phyloP scores from a whole-genome alignment of 2,888 invertebrate genomes.

The Neoscelio sp. region DNA sequence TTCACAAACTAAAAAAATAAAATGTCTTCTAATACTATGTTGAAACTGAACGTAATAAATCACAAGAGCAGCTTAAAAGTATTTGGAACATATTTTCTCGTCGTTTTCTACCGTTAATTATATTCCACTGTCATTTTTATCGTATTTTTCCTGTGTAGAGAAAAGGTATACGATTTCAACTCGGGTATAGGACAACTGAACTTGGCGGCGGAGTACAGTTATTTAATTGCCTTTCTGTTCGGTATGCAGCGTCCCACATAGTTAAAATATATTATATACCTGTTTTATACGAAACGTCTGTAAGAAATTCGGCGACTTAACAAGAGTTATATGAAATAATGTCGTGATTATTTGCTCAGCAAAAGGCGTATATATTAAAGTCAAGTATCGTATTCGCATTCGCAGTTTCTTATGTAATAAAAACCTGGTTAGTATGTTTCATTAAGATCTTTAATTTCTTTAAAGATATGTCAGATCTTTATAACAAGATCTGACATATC shows the following conservation, averaged over 20 bases:
- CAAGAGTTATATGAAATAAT: slow-evolving; percentile 18
- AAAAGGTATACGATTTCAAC: slow-evolving; percentile 50
- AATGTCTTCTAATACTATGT: not conserved
- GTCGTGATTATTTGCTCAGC: slow-evolving; percentile 9
- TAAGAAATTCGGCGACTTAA: slow-evolving; percentile 47
- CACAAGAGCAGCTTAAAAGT: slow-evolving; percentile 17
- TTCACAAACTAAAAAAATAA: too few species aligned
- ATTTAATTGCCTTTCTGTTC: slow-evolving; percentile 77
- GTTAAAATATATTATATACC: slow-evolving; percentile 45
- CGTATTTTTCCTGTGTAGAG: slow-evolving; percentile 18
- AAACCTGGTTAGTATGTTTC: slow-evolving; percentile 3
- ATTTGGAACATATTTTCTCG: slow-evolving; percentile 25
- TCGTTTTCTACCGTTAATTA: slow-evolving; percentile 43
- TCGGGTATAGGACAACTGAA: slow-evolving; percentile 51
- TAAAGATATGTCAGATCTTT: too few species aligned
- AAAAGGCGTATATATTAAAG: slow-evolving; percentile 15
- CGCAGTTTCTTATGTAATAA: not conserved
- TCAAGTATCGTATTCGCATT: slow-evolving; percentile 10
- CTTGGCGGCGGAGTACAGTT: slow-evolving; percentile 72
- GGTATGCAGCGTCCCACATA: slow-evolving; percentile 72
- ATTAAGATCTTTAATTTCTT: slow-evolving; percentile 1
- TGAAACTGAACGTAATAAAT: slow-evolving; percentile 20
- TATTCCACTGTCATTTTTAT: slow-evolving; percentile 44
- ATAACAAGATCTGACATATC: too few species aligned
- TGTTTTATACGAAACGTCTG: slow-evolving; percentile 25